Base-by-base conservation (phyloP, 2,113 vertebrate genomes). In the Phrynosoma blainvillii region DNA sequence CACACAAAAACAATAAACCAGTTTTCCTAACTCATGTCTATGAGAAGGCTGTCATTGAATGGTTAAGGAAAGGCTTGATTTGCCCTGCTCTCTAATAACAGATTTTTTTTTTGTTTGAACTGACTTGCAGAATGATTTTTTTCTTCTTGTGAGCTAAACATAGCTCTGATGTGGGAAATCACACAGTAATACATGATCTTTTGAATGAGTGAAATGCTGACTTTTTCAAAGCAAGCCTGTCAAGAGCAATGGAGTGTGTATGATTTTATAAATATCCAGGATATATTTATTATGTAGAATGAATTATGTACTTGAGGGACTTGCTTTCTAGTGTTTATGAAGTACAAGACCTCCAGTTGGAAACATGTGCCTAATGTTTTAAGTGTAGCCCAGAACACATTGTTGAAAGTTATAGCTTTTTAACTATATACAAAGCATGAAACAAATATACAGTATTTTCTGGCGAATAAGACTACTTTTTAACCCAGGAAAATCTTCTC, bases 151-250 rank as follows among this genome's bases (percentile, higher is more conserved):
- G 90, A 89, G 79, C 80, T 88, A 88, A 13, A 9, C 76, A 87
- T 89, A 10, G 9, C 52, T 89, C 68, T 86, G 88, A 84, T 59
- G 47, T 92, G 93, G 86, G 87, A 95, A 94, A 88, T 85, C 0
- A 40, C 1, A 71, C 6, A 56, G 21, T 56, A 9, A 88, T 25
- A 27, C 42, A 84, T 90, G 85, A 56, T 87, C 1, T 65, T 80
- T 82, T 90, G 83, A 90, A 78, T 93, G 25, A 90, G 84, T 89
- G 88, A 47, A 23, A 75, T 47, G 30, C 32, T 77, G 30, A 79
- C n/a, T 21, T 88, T 92, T 95, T 94, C 92, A 91, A 95, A 92
- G 87, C 36, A 87, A 32, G 82, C 68, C 32, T 93, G 87, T 91
- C 73, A 91, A 92, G 75, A 73, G 23, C 80, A 71, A 87, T 14